phyloP scores from a whole-genome alignment of 2,797 vertebrate genomes.

The Thamnophis elegans region DNA sequence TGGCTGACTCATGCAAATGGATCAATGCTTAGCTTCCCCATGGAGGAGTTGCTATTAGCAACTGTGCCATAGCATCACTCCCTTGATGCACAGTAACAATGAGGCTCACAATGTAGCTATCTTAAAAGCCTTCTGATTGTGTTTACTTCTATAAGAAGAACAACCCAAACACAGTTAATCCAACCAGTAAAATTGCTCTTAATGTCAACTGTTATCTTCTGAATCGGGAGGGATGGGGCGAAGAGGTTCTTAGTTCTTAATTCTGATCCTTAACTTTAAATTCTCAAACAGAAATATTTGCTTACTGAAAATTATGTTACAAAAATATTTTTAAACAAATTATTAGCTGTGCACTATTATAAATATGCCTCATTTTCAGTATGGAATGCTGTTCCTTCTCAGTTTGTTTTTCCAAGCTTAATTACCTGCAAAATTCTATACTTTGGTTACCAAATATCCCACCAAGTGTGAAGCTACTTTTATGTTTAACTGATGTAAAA shows the following conservation, averaged over 20 bases:
- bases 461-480: background rate
- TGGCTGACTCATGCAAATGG: conserved; percentile 41
- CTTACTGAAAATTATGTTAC: background rate
- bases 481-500: background rate
- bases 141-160: background rate
- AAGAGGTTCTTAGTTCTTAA: background rate
- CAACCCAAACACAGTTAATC: background rate
- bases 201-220: background rate
- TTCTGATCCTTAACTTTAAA: background rate
- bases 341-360: background rate
- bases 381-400: background rate
- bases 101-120: accelerated
- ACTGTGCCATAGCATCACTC: background rate
- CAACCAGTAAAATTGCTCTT: background rate
- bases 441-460: background rate
- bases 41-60: background rate
- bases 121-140: conserved; percentile 1
- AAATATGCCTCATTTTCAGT: background rate
- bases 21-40: background rate
- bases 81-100: background rate
- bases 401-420: background rate
- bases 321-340: background rate
- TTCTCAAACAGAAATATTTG: background rate
- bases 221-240: background rate
- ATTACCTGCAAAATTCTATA: background rate